Evolutionary conservation across 2,797 vertebrate species (phyloP), one percentile per base, ranked within the genome.

Genomic region (Chiloscyllium punctatum): DNA sequence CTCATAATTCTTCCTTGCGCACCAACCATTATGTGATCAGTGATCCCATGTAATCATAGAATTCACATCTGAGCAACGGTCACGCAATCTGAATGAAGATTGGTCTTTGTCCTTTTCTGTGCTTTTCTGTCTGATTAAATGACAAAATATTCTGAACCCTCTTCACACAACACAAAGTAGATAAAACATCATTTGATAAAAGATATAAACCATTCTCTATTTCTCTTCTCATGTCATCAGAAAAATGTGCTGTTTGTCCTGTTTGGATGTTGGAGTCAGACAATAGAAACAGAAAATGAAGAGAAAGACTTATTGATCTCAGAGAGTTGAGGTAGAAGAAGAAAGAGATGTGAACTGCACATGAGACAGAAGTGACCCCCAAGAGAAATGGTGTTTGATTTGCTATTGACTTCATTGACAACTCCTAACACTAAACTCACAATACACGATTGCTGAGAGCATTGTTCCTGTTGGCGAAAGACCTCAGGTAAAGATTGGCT

Each of bases 181-280:
- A 42, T 92, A 48, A 95, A 95, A 57, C 71, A 95, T 77, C 15
- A 18, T 95, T 95, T 53, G 71, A n/a, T 77, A 72, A 27, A 95
- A 2, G 42, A 18, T 57, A 77, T 1, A 15, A 51, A 33, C 94
- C 53, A 13, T 2, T 51, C 30, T 95, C 42, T 21, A 18, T 21
- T 95, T 53, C 94, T 25, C 30, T 57, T 42, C 6, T 48, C 88
- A 66, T 18, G 30, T 33, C 30, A 27, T n/a, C 37, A 72, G 15
- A 69, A 27, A 42, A 91, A 74, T 33, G 94, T 72, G 71, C 27
- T 53, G 69, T 16, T 74, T 48, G 37, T 71, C 42, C 23, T 25
- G 33, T 94, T 71, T 27, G 27, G 48, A 57, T 27, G 74, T 95
- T 77, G 42, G 94, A 72, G 1, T 94, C 25, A 25, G 66, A 51